Evolutionary conservation across 2,888 invertebrate genomes (phyloP).

Genomic region (Rotaria socialis): DNA sequence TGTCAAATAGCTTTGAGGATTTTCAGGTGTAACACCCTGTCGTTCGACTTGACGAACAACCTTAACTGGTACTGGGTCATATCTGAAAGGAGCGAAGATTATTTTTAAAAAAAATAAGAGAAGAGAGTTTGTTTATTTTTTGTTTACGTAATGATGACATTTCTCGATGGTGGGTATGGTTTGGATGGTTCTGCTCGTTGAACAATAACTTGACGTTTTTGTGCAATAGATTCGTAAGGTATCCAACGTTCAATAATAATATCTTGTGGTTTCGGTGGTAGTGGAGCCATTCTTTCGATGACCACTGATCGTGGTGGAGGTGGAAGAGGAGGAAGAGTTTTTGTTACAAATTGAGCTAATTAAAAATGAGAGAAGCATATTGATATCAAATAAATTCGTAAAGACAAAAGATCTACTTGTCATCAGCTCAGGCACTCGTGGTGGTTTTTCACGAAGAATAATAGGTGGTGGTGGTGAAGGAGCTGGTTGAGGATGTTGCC

Average conservation of each 20-base stretch:
- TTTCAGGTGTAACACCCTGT: not conserved
- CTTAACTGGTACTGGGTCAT: not conserved
- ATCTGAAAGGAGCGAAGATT: not conserved
- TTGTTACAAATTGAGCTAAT: not conserved
- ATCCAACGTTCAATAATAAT: conserved; percentile 5
- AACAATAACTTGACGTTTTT: not conserved
- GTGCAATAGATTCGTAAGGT: not conserved
- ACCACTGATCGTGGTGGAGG: not conserved
- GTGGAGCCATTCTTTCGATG: not conserved
- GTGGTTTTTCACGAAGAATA: not conserved
- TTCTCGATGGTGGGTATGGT: not conserved
- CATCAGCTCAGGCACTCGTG: not conserved
- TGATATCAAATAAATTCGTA: not conserved
- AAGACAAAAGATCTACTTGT: not conserved
- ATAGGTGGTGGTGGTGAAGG: not conserved
- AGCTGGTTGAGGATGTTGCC: not conserved
- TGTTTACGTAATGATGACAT: not conserved
- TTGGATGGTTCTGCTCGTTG: not conserved
- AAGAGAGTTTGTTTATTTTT: not conserved
- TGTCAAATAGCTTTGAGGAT: not conserved
- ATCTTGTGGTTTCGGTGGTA: conserved; percentile 8
- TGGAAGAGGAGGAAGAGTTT: not conserved
- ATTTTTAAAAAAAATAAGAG: not conserved
- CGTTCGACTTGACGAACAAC: not conserved
- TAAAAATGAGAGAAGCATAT: not conserved